phyloP scores from a whole-genome alignment of 2,113 vertebrate genomes.

The Furnarius figulus region DNA sequence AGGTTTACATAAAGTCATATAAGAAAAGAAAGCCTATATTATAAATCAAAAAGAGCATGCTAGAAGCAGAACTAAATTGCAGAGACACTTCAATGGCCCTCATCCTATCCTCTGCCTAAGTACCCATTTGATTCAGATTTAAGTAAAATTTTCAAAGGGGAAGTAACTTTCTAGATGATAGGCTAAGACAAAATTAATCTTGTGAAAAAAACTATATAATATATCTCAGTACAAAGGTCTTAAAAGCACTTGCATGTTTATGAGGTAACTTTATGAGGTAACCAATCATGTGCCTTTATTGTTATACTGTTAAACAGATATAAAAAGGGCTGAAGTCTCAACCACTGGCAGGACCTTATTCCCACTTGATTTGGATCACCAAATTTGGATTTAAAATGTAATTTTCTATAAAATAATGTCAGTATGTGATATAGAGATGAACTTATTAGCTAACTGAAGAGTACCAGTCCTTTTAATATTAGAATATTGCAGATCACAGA shows the following conservation, averaged over 20 bases:
- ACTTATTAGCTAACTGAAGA: neutral
- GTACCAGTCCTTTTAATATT: neutral
- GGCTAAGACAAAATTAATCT: neutral
- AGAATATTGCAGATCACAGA: neutral
- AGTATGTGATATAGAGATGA: neutral
- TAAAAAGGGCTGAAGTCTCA: neutral
- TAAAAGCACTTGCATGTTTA: neutral
- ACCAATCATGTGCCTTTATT: neutral
- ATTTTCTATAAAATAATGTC: neutral
- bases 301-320: neutral
- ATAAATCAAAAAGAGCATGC: neutral
- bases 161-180: neutral
- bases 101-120: neutral
- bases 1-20: neutral
- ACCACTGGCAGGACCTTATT: neutral
- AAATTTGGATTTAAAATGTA: neutral
- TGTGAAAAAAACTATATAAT: neutral
- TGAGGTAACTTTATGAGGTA: neutral
- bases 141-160: neutral
- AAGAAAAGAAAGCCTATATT: neutral
- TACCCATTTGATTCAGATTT: neutral
- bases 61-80: neutral
- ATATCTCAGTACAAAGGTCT: neutral
- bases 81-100: neutral
- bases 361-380: neutral